Conservation (phyloP, 2,797 vertebrate species). For the Kryptolebias ocellatus region DNA sequence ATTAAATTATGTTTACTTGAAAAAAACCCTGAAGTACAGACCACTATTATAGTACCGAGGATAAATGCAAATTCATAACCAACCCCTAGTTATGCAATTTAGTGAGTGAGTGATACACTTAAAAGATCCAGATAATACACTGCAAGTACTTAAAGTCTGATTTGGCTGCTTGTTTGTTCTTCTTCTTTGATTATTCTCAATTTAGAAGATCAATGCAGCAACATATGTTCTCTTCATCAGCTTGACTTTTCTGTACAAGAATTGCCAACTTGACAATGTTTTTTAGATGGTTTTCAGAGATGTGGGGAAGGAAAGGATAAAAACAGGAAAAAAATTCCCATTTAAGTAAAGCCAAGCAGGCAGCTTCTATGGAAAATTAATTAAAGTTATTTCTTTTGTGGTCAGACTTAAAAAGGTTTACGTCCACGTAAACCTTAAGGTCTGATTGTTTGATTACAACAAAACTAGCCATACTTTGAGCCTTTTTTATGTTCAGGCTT, state of each 20-base stretch:
- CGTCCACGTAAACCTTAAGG: no score
- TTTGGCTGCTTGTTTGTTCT: no score
- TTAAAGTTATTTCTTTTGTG: not conserved
- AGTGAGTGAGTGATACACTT: not conserved
- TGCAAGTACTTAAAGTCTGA: no score
- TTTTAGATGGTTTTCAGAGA: not conserved
- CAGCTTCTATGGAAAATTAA: not conserved
- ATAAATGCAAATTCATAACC: constrained; percentile 7
- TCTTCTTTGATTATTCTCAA: no score
- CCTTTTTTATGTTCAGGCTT: not conserved
- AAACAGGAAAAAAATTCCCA: not conserved
- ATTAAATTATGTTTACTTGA: constrained; percentile 54
- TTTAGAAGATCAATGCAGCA: not conserved
- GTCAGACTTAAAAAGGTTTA: not conserved
- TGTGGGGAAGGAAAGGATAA: not conserved
- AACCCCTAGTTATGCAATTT: constrained; percentile 28
- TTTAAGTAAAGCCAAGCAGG: not conserved
- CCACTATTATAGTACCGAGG: constrained; percentile 24
- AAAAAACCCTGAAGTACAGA: constrained; percentile 41
- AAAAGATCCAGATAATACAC: not conserved
- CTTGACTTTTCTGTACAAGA: constrained; percentile 26
- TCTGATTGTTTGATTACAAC: not conserved
- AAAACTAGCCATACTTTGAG: not conserved
- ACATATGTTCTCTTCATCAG: not conserved
- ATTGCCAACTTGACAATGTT: constrained; percentile 2